These are phyloP conservation scores for Drosophila neonasuta DNA, from an alignment of 2,888 invertebrate genomes.

Conservation along the genomic window DNA sequence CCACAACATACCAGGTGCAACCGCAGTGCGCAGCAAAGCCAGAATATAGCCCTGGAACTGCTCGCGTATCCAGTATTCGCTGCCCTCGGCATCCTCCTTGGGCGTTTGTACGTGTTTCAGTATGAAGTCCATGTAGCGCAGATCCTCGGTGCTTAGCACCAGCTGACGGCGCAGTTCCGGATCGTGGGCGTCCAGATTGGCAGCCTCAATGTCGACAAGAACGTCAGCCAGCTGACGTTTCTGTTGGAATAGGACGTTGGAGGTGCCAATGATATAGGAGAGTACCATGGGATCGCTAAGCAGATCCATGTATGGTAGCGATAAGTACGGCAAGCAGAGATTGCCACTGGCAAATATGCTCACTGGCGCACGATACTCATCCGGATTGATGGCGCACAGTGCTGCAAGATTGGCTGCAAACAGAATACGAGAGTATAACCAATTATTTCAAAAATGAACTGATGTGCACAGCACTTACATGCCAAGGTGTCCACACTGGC, in stretches of 20 bases:
- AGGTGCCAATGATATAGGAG: conserved; percentile 96
- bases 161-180: conserved; percentile 90
- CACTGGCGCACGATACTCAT: conserved; percentile 92
- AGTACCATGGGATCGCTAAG: conserved; percentile 93
- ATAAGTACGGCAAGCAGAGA: conserved; percentile 97
- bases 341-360: conserved; percentile 94
- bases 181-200: conserved; percentile 91
- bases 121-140: conserved; percentile 96
- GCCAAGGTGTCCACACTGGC: conserved; percentile 86
- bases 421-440: no score
- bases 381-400: conserved; percentile 79
- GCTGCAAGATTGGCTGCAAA: conserved; percentile 75
- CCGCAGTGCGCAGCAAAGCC: conserved; percentile 90
- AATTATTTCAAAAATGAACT: no score
- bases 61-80: conserved; percentile 97
- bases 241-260: conserved; percentile 98
- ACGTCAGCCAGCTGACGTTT: conserved; percentile 96
- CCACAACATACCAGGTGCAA: conserved; percentile 49
- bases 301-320: conserved; percentile 96
- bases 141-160: conserved; percentile 95
- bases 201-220: conserved; percentile 93
- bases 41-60: conserved; percentile 95
- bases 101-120: conserved; percentile 88
- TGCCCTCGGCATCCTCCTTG: conserved; percentile 91
- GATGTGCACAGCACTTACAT: conserved; percentile 73